Conservation (phyloP, 1,140 invertebrate genomes). For the Pogonognathellus flavescens region DNA sequence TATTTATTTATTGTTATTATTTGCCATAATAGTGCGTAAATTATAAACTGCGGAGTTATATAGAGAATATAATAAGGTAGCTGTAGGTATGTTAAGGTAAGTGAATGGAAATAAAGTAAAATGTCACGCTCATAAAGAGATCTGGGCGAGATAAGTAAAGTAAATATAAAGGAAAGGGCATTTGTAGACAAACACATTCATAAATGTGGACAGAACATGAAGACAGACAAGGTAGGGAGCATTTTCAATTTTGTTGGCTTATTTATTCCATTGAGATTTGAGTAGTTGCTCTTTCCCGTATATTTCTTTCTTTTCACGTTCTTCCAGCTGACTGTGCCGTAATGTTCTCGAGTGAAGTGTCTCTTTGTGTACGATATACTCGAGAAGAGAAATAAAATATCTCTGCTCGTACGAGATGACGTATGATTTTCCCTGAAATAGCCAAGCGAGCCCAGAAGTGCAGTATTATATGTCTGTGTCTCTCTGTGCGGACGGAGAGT, state of each 20-base stretch:
- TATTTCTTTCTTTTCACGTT: not conserved
- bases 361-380: too few relatives aligned
- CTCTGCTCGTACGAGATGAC: too few relatives aligned
- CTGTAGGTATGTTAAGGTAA: not conserved
- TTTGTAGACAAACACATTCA: not conserved
- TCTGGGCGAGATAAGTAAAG: constrained; percentile 6
- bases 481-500: too few relatives aligned
- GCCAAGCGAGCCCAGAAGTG: too few relatives aligned
- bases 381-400: too few relatives aligned
- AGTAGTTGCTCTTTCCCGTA: constrained; percentile 38
- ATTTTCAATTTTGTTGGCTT: constrained; percentile 36
- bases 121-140: constrained; percentile 44
- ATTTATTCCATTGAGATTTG: constrained; percentile 50
- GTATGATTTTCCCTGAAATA: too few relatives aligned
- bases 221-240: not conserved
- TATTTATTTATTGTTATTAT: too few relatives aligned
- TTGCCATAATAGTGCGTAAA: not conserved
- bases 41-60: not conserved
- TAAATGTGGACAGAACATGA: too few relatives aligned
- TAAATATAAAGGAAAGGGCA: not conserved
- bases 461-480: too few relatives aligned
- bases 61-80: not conserved
- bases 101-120: constrained; percentile 23
- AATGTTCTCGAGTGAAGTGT: too few relatives aligned
- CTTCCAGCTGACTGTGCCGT: not conserved